Percentiles rank a stretch among this genome's conserved stretches.
phyloP scores from a whole-genome alignment of 2,888 invertebrate species.

The Himalopsyche japonica region DNA sequence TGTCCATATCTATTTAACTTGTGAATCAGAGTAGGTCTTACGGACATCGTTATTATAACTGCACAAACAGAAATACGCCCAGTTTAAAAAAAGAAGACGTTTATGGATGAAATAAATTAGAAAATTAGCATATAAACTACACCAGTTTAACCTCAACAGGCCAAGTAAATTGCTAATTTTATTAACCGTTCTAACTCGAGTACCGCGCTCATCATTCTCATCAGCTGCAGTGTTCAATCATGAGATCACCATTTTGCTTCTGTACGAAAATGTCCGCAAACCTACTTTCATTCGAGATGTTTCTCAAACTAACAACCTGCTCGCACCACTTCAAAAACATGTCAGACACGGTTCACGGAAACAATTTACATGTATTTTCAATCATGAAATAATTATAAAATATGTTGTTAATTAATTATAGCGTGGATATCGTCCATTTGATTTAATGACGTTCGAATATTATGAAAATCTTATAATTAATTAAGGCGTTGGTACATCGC shows the following conservation, averaged over 20 bases:
- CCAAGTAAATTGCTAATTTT: background rate
- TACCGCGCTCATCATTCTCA: background rate
- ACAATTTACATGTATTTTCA: too few species aligned
- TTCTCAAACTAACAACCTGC: background rate
- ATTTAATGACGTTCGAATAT: too few species aligned
- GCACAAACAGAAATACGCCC: background rate
- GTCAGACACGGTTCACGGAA: too few species aligned
- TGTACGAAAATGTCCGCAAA: background rate
- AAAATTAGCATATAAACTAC: background rate
- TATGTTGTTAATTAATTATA: too few species aligned
- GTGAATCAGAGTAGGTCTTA: too few species aligned
- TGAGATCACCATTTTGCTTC: background rate
- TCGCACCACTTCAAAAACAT: background rate
- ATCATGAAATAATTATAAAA: too few species aligned
- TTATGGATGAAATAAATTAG: background rate
- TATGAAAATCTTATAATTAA: too few species aligned
- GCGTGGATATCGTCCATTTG: too few species aligned
- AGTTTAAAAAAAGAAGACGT: background rate
- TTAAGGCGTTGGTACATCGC: too few species aligned
- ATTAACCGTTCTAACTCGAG: background rate
- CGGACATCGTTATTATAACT: background rate
- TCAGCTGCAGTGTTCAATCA: background rate
- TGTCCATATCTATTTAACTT: too few species aligned
- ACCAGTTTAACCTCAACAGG: background rate
- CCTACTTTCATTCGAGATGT: background rate